phyloP scores from a whole-genome alignment of 2,797 vertebrate species.

The Platalea minor region DNA sequence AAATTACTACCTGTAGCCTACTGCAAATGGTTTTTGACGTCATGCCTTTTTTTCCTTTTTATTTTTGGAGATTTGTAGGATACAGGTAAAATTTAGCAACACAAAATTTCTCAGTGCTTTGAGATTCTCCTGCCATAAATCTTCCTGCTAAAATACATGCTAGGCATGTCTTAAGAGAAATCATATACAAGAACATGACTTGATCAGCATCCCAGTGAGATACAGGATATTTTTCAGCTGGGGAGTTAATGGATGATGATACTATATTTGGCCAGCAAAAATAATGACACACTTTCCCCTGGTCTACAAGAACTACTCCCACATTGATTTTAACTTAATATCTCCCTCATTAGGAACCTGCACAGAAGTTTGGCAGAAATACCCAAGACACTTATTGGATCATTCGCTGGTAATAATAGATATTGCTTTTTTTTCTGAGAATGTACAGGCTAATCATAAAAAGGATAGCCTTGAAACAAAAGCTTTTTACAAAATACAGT shows the following conservation, averaged over 20 bases:
- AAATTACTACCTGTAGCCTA: background rate
- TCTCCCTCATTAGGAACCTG: constrained; percentile 67
- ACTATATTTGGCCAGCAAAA: constrained; percentile 68
- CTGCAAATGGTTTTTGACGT: background rate
- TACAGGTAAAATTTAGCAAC: background rate
- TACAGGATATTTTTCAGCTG: constrained; percentile 50
- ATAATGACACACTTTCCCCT: constrained; percentile 63
- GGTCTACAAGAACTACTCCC: constrained; percentile 67
- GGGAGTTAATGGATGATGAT: constrained; percentile 64
- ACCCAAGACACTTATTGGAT: constrained; percentile 60
- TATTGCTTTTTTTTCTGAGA: background rate
- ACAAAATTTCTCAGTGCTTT: constrained; percentile 10
- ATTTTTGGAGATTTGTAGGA: background rate
- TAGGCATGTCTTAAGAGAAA: constrained; percentile 39
- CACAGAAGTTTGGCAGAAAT: constrained; percentile 66
- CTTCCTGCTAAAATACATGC: background rate
- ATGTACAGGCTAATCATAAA: constrained; percentile 44
- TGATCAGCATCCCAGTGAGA: constrained; percentile 57
- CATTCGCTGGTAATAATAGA: constrained; percentile 58
- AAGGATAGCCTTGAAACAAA: constrained; percentile 45
- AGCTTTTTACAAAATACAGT: constrained; percentile 65
- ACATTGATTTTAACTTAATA: constrained; percentile 72
- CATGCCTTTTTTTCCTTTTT: background rate
- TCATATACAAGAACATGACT: constrained; percentile 33
- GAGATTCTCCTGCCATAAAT: background rate